Percentiles rank a stretch among this genome's conserved stretches.
Evolutionary conservation across 2,113 vertebrate species (phyloP).

Genomic region (Toxotes jaculatrix): DNA sequence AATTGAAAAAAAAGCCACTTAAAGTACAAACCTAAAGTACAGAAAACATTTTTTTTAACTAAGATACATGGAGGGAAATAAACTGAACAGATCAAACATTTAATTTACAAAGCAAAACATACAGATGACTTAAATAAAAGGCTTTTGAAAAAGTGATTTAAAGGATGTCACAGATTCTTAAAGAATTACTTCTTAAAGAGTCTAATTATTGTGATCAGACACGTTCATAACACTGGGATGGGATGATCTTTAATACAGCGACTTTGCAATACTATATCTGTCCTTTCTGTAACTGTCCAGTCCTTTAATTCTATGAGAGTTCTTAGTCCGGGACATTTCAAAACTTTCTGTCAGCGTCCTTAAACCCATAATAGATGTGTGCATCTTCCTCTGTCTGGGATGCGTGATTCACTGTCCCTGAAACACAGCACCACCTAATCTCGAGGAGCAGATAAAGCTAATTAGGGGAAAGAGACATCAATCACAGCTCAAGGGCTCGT

Average conservation of each 20-base stretch:
- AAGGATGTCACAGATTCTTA: neutral
- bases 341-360: conserved; percentile 68
- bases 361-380: conserved; percentile 65
- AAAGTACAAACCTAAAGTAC: neutral
- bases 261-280: neutral
- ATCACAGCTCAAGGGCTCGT: conserved; percentile 75
- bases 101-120: no score
- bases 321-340: conserved; percentile 50
- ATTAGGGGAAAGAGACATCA: conserved; percentile 85
- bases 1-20: no score
- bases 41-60: neutral
- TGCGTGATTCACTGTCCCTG: conserved; percentile 79
- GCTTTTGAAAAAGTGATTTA: neutral
- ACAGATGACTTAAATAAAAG: no score
- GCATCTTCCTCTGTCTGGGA: conserved; percentile 79
- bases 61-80: no score
- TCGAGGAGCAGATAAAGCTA: conserved; percentile 85
- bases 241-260: neutral
- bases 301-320: conserved; percentile 30
- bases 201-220: no score
- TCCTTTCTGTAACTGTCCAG: conserved; percentile 3
- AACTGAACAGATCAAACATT: no score
- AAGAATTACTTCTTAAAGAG: no score
- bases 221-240: no score
- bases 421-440: conserved; percentile 78